Evolutionary conservation across 2,113 vertebrate species (phyloP).

Genomic region (Alligator sinensis): DNA sequence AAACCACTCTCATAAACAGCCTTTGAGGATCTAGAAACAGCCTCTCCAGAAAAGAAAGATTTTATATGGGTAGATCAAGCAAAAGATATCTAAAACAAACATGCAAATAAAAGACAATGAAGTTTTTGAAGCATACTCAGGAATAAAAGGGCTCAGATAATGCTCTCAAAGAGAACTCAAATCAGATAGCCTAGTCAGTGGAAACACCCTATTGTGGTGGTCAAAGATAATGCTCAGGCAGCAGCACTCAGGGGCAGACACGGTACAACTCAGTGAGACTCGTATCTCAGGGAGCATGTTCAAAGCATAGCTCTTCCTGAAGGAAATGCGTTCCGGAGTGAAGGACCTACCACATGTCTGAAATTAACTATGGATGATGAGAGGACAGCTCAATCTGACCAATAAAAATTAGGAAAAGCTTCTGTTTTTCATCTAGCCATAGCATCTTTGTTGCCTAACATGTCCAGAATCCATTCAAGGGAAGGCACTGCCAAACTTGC

Average conservation of each 20-base stretch:
- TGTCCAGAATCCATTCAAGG: neutral
- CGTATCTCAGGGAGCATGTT: neutral
- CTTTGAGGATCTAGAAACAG: constrained; percentile 19
- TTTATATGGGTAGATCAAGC: neutral
- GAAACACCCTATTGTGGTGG: neutral
- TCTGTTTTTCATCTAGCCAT: neutral
- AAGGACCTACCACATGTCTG: neutral
- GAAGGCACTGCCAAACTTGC: neutral
- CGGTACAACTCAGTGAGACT: neutral
- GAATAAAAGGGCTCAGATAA: neutral
- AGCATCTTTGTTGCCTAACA: neutral
- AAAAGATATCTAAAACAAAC: neutral
- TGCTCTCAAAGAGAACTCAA: neutral
- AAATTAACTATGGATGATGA: neutral
- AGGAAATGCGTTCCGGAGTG: neutral
- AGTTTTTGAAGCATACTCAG: neutral
- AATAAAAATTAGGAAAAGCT: neutral
- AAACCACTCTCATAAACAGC: neutral
- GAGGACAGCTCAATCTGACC: neutral
- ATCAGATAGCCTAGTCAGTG: neutral
- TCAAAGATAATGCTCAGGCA: neutral
- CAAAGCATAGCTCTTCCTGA: neutral
- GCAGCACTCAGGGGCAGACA: neutral
- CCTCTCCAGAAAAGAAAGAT: neutral
- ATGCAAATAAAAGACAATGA: neutral